A percentile compares a stretch with the other conserved stretches of the same genome.
Conservation (phyloP, 2,113 vertebrate genomes). For the Bujurquina vittata region DNA sequence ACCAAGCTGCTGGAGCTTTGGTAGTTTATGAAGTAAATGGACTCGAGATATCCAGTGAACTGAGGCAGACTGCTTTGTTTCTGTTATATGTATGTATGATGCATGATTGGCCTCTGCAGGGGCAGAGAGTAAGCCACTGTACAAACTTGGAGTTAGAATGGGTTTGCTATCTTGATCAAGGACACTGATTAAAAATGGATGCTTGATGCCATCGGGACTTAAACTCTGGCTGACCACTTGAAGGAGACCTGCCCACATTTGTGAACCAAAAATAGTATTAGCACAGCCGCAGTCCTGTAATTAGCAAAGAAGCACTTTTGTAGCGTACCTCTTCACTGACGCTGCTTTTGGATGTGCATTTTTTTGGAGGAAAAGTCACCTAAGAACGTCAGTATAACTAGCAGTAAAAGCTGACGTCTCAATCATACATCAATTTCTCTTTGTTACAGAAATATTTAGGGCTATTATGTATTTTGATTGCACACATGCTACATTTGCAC, state of each 20-base stretch:
- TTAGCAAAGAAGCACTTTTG: background rate
- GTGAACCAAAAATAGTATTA: background rate
- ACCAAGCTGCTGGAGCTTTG: conserved; percentile 16
- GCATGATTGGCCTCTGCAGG: background rate
- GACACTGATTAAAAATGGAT: conserved; percentile 1
- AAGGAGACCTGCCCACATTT: background rate
- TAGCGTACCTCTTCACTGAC: background rate
- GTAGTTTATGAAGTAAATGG: background rate
- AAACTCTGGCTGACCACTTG: background rate
- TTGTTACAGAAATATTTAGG: no score
- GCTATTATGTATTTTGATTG: no score
- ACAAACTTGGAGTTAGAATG: background rate
- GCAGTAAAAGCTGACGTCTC: background rate
- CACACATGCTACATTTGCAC: no score
- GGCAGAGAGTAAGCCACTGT: background rate
- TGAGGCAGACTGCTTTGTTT: background rate
- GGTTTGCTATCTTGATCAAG: background rate
- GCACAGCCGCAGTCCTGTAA: background rate
- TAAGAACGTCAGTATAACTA: rapidly evolving
- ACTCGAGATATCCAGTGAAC: background rate
- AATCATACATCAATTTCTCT: no score
- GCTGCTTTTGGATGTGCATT: background rate
- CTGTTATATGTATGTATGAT: background rate
- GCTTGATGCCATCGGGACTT: background rate
- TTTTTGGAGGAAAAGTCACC: background rate